A percentile compares a stretch with the other conserved stretches of the same genome.
phyloP scores from a whole-genome alignment of 2,888 invertebrate species.

The Cerastoderma edule region DNA sequence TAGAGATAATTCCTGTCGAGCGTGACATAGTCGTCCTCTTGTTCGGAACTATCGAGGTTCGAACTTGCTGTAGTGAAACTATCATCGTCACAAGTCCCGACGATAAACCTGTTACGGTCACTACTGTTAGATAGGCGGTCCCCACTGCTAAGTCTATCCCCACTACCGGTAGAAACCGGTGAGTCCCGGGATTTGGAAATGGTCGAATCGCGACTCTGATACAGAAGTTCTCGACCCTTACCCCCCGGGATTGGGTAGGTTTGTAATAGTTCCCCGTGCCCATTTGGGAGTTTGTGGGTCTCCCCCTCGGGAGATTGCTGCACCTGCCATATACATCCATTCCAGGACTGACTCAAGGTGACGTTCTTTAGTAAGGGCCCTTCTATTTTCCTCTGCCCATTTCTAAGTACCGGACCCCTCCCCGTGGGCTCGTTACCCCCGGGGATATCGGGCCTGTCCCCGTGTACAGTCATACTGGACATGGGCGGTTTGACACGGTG shows the following conservation, averaged over 20 bases:
- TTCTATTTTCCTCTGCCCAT: slow-evolving; percentile 52
- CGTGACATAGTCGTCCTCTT: slow-evolving; percentile 69
- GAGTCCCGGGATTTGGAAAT: slow-evolving; percentile 54
- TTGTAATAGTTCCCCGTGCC: slow-evolving; percentile 40
- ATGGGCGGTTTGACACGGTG: slow-evolving; percentile 35
- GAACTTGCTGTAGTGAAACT: slow-evolving; percentile 62
- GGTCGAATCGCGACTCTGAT: slow-evolving; percentile 43
- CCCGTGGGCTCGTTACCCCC: slow-evolving; percentile 30
- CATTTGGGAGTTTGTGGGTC: slow-evolving; percentile 16
- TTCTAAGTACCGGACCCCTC: slow-evolving; percentile 46
- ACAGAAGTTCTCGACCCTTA: slow-evolving; percentile 37
- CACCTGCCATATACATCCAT: slow-evolving; percentile 66
- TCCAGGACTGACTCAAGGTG: slow-evolving; percentile 66
- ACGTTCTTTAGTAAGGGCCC: slow-evolving; percentile 54
- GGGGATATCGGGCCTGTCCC: slow-evolving; percentile 56
- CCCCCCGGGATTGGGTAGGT: slow-evolving; percentile 45
- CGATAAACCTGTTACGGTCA: slow-evolving; percentile 48
- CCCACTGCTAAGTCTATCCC: slow-evolving; percentile 45
- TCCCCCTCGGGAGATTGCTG: slow-evolving; percentile 38
- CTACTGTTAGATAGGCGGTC: slow-evolving; percentile 56
- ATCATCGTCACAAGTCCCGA: slow-evolving; percentile 55
- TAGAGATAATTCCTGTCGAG: slow-evolving; percentile 67
- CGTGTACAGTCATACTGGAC: slow-evolving; percentile 65
- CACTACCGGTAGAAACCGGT: slow-evolving; percentile 50
- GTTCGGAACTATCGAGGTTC: slow-evolving; percentile 62